Evolutionary conservation across 1,140 invertebrate genomes (phyloP), one percentile per base, ranked within the genome.

Genomic region (Ceratina calcarata): DNA sequence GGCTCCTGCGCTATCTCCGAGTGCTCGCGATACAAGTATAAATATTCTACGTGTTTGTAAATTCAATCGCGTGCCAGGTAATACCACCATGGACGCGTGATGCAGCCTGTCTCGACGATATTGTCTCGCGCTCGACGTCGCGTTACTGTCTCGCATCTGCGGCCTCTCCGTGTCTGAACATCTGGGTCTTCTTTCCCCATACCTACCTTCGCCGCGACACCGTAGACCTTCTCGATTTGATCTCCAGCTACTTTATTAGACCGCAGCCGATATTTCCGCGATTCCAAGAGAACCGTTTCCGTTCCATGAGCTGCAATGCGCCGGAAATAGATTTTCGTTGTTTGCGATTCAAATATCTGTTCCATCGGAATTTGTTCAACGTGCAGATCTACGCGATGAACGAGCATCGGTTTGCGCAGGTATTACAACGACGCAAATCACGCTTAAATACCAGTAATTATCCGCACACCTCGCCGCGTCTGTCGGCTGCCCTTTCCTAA

Each of bases 61-160:
- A 86, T 86, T 88, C 70, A 87, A 85, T 82, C 76, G 67, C 76
- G 67, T 32, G 69, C 75, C 70, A 80, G 66, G 66, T 83, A 80
- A 74, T 84, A 75, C 65, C 61, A 75, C 65, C 61, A 53, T 53
- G 65, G 73, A 75, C 77, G 78, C 78, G 79, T 80, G 74, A 85
- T 83, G 73, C 79, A 71, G 4, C 60, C 69, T 67, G 70, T 73
- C 62, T 66, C 76, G 66, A 64, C 80, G 80, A 83, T 86, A 86
- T 86, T 84, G 80, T 80, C 81, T 86, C 69, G 32, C 77, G 53
- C 53, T 15, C 77, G 58, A 75, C 53, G 68, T 76, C 69, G 68
- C 61, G 55, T 81, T 70, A 53, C 57, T 70, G 65, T 66, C 71
- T 71, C 64, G 32, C 80, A 61, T 72, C 73, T 77, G 84, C 78